Base-by-base conservation (phyloP, 2,888 invertebrate genomes). In the Helicoverpa assulta region DNA sequence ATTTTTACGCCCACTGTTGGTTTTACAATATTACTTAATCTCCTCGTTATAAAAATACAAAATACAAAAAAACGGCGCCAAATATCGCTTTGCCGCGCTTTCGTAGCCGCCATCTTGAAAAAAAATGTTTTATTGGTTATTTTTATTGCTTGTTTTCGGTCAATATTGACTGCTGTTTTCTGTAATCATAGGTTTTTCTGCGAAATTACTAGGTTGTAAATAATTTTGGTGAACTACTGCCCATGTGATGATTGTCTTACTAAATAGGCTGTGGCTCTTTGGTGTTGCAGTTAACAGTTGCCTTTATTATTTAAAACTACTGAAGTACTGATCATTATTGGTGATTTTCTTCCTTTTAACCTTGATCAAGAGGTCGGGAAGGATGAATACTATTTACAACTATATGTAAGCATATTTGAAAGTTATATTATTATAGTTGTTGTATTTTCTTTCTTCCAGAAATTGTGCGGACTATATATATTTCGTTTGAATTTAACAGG, bases 11-110 rank as follows among this genome's bases (percentile, higher is more conserved):
- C 94, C 94, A 90, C 89, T 94, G 92, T 94, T 93, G 92, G 90
- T 93, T 94, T 93, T 87, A 92, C 89, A 89, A 88, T 93, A 94
- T 93, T 92, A 90, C 91, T 93, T 90, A 93, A 94, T 93, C 91
- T 89, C 80, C 83, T 85, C 82, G 83, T 85, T 87, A 80, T 80
- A 82, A 86, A 88, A 90, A 76, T 69, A 16, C 10, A 16, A 88
- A 88, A 82, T 12, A 40, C 4, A 40, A 85, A 91, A 91, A 91
- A 91, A 89, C 85, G 91, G 90, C 91, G 92, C 89, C 90, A 89
- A 90, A 82, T 81, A 83, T 83, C 64, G 64, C 57, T 51, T 70
- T 74, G 85, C 78, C 76, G 79, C 72, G 73, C 80, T 87, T 89
- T 87, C 82, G 47, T 75, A 51, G 71, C 76, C 67, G 84, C 83